phyloP scores from a whole-genome alignment of 2,888 invertebrate genomes.

The Altica lythri region DNA sequence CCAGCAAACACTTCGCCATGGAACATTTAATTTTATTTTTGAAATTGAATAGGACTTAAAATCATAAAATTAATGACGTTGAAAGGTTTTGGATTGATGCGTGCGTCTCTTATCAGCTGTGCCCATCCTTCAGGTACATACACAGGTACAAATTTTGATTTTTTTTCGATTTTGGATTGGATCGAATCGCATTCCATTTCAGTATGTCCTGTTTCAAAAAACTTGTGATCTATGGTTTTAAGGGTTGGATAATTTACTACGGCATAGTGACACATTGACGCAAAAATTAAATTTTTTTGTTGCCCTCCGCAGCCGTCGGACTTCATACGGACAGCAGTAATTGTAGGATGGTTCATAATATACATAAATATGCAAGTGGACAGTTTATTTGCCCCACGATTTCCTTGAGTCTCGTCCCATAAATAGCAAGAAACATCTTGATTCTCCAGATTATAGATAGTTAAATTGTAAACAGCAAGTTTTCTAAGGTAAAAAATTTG shows the following conservation, averaged over 20 bases:
- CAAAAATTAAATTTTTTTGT: conserved; percentile 24
- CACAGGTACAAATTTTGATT: conserved; percentile 41
- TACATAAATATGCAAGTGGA: conserved; percentile 38
- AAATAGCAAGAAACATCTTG: conserved; percentile 44
- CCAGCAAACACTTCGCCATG: not conserved
- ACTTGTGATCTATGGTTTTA: no score
- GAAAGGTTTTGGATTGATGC: conserved; percentile 33
- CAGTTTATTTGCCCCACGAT: conserved; percentile 45
- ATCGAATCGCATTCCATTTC: no score
- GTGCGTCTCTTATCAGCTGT: conserved; percentile 36
- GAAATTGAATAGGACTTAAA: not conserved
- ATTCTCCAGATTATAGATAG: no score
- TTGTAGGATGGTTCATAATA: conserved; percentile 23
- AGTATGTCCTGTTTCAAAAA: no score
- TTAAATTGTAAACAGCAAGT: conserved; percentile 46
- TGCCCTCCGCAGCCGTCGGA: conserved; percentile 32
- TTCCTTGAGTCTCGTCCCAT: conserved; percentile 47
- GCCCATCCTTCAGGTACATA: conserved; percentile 42
- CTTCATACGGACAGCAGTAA: conserved; percentile 30
- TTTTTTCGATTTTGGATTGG: conserved; percentile 44
- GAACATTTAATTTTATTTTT: no score
- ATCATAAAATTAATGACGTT: conserved; percentile 7
- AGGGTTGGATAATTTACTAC: no score
- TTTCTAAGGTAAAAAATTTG: conserved; percentile 46
- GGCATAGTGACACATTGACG: no score